These are phyloP conservation scores for Siniperca obscura DNA, from an alignment of 2,797 vertebrate species.

Conservation along the genomic window DNA sequence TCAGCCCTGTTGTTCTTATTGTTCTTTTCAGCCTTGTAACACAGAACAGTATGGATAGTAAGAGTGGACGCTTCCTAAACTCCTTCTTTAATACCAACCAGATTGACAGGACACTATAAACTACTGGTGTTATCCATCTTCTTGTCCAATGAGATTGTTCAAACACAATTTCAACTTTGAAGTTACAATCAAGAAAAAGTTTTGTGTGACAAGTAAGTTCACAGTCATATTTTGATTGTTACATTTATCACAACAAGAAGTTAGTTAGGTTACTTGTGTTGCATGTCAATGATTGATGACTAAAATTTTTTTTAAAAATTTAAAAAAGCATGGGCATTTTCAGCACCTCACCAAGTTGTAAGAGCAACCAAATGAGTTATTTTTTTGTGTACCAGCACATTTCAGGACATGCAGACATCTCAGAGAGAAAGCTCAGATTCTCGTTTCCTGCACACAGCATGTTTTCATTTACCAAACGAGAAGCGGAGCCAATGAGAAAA, in stretches of 20 bases:
- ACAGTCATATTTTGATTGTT: not conserved
- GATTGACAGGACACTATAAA: conserved; percentile 20
- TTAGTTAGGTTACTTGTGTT: not conserved
- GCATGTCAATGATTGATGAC: not conserved
- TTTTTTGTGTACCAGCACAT: conserved; percentile 42
- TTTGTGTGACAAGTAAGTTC: not conserved
- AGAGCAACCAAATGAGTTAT: conserved; percentile 27
- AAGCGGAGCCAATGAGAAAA: conserved; percentile 83
- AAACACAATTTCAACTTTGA: not conserved
- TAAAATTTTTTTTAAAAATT: not conserved
- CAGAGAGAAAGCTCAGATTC: conserved; percentile 58
- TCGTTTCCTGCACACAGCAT: conserved; percentile 79
- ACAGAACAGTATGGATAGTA: conserved; percentile 21
- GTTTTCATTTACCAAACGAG: conserved; percentile 84
- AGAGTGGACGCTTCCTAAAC: conserved; percentile 28
- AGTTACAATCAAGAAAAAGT: not conserved
- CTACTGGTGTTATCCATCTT: not conserved
- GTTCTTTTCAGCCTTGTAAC: conserved; percentile 47
- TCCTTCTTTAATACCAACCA: conserved; percentile 42
- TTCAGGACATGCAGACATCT: conserved; percentile 64
- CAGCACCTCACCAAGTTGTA: conserved; percentile 19
- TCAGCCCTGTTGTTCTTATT: conserved; percentile 56
- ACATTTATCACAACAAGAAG: not conserved
- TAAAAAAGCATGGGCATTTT: not conserved
- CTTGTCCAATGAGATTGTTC: not conserved